Evolutionary conservation across 2,797 vertebrate genomes (phyloP).

Genomic region (Sardinella longiceps): DNA sequence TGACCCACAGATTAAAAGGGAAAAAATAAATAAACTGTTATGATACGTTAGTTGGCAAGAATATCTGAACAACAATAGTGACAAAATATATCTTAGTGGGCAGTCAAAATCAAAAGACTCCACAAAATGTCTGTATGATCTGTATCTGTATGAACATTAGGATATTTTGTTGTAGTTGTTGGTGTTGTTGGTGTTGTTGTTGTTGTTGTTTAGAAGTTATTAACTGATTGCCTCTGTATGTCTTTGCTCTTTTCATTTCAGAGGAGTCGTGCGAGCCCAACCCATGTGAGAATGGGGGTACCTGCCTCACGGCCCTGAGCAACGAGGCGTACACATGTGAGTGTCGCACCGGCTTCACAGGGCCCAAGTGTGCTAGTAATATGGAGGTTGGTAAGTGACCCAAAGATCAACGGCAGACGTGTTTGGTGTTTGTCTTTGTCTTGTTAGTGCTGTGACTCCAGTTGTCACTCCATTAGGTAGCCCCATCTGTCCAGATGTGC

Average conservation of each 20-base stretch:
- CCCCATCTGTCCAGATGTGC: slow-evolving; percentile 1
- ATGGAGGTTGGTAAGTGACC: slow-evolving; percentile 81
- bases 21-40: background rate
- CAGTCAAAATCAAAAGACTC: background rate
- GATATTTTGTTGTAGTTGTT: too few relatives aligned
- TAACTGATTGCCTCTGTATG: slow-evolving; percentile 9
- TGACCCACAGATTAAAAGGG: too few relatives aligned
- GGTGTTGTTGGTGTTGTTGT: too few relatives aligned
- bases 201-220: background rate
- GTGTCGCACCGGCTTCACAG: slow-evolving; percentile 77
- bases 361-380: slow-evolving; percentile 77
- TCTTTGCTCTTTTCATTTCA: slow-evolving; percentile 49
- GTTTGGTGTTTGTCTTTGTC: slow-evolving; percentile 28
- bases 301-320: slow-evolving; percentile 68
- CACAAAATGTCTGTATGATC: background rate
- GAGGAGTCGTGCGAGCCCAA: slow-evolving; percentile 72
- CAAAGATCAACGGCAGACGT: slow-evolving; percentile 49
- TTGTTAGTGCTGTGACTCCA: background rate
- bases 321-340: slow-evolving; percentile 77
- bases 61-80: background rate
- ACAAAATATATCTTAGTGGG: background rate
- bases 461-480: background rate
- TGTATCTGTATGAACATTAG: too few relatives aligned
- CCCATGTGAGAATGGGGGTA: slow-evolving; percentile 75
- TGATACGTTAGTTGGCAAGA: background rate